Percentiles rank a stretch among this genome's conserved stretches.
These are phyloP conservation scores for Drosophila flavopinicola DNA, from an alignment of 2,888 invertebrate species.

Conservation along the genomic window DNA sequence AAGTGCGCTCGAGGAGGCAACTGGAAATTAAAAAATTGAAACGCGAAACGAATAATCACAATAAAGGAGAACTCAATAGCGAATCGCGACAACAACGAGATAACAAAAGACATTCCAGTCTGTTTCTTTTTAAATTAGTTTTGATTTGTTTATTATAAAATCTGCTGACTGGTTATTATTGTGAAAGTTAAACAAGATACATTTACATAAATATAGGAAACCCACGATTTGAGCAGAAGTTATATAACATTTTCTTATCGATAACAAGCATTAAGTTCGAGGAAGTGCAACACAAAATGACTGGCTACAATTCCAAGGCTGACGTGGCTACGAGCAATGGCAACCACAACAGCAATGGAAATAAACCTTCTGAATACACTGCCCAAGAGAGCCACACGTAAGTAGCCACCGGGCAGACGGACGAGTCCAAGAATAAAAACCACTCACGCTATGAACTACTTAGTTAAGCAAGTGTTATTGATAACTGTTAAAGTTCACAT, in stretches of 20 bases:
- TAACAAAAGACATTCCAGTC: constrained; percentile 57
- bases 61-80: constrained; percentile 19
- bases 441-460: constrained; percentile 48
- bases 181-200: constrained; percentile 10
- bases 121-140: constrained; percentile 38
- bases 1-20: constrained; percentile 54
- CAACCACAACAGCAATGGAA: constrained; percentile 32
- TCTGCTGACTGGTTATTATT: constrained; percentile 18
- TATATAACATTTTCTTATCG: constrained; percentile 21
- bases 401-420: constrained; percentile 29
- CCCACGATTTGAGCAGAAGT: constrained; percentile 3
- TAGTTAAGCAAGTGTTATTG: constrained; percentile 31
- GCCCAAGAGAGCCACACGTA: constrained; percentile 61
- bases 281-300: constrained; percentile 49
- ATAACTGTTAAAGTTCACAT: constrained; percentile 6
- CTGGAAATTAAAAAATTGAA: constrained; percentile 21
- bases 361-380: constrained; percentile 40
- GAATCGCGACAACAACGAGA: constrained; percentile 46
- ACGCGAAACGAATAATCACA: constrained; percentile 29
- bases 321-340: constrained; percentile 61
- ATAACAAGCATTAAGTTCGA: neutral
- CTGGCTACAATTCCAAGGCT: constrained; percentile 58
- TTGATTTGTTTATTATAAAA: constrained; percentile 36
- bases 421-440: neutral
- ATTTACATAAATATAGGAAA: neutral